Base-by-base conservation (phyloP, 2,888 invertebrate genomes). In the Ecliptopera silaceata region DNA sequence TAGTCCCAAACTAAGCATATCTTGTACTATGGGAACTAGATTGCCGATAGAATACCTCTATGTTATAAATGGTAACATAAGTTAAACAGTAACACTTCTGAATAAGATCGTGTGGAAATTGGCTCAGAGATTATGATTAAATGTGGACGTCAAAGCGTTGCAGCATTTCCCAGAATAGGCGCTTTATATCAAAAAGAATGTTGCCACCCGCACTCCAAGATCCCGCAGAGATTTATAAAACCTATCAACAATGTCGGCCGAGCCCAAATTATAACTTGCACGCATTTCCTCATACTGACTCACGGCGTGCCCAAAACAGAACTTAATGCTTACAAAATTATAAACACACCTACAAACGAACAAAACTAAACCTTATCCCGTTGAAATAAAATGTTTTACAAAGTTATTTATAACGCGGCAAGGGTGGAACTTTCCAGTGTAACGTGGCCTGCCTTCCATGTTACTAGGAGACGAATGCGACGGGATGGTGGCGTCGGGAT, bases 261-360 rank as follows among this genome's bases (percentile, higher is more conserved):
- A 74, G 80, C 85, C 77, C 78, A 87, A 88, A 88, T 87, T 87
- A 88, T 88, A 88, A 84, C 87, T 79, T 83, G 86, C 87, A 85
- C 86, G 87, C 88, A 88, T 89, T 89, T 89, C 90, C 89, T 89
- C 88, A 86, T 87, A 84, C 80, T 89, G 90, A 89, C 81, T 89
- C 90, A 89, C 78, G 70, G 73, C 71, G 86, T 77, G 82, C 88
- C 88, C 80, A 81, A 88, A 90, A 89, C 88, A 88, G 88, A 89
- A 87, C 85, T 88, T 88, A 87, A 87, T 83, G 70, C 86, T 72
- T 77, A 80, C 85, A 78, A 76, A 73, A 61, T 75, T 75, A 52
- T 47, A 50, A 54, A 57, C 47, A 56, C 56, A 39, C 31, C 31
- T 5, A 18, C 2, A 2, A 15, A 39, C 58, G 52, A 4, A 17